Conservation (phyloP, 2,113 vertebrate species). For the Lagenorhynchus albirostris region DNA sequence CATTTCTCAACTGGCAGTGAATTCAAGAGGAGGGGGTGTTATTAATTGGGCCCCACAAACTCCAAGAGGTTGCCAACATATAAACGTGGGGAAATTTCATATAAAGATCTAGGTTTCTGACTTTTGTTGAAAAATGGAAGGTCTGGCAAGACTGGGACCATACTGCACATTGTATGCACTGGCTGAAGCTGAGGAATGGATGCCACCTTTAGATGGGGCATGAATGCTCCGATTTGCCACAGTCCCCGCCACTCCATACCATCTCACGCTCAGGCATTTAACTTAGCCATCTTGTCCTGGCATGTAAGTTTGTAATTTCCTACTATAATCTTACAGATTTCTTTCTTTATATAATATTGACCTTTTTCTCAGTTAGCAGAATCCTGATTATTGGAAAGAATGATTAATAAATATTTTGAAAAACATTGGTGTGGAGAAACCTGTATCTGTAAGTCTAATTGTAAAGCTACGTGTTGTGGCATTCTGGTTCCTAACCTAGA, state of each 20-base stretch:
- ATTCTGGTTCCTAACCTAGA: not conserved
- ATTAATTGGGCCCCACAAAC: slow-evolving; percentile 16
- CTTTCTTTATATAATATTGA: slow-evolving; percentile 21
- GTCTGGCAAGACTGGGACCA: not conserved
- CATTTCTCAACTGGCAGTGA: slow-evolving; percentile 40
- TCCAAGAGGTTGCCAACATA: slow-evolving; percentile 22
- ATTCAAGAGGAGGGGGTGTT: not conserved
- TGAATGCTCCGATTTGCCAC: not conserved
- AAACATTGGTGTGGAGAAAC: not conserved
- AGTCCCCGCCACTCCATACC: not conserved
- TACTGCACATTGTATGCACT: not conserved
- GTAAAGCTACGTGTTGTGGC: not conserved
- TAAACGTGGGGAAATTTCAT: not conserved
- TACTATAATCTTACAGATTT: not conserved
- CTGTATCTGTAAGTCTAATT: not conserved
- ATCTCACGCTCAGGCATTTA: not conserved
- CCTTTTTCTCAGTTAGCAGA: not conserved
- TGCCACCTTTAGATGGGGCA: not conserved
- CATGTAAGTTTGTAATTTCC: slow-evolving; percentile 23
- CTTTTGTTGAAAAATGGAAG: not conserved
- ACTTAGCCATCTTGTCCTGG: not conserved
- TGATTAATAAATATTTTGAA: not conserved
- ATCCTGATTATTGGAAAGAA: not conserved
- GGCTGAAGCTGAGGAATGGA: not conserved
- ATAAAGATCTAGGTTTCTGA: not conserved